Base-by-base conservation (phyloP, 2,797 vertebrate species). In the Vireo griseus region DNA sequence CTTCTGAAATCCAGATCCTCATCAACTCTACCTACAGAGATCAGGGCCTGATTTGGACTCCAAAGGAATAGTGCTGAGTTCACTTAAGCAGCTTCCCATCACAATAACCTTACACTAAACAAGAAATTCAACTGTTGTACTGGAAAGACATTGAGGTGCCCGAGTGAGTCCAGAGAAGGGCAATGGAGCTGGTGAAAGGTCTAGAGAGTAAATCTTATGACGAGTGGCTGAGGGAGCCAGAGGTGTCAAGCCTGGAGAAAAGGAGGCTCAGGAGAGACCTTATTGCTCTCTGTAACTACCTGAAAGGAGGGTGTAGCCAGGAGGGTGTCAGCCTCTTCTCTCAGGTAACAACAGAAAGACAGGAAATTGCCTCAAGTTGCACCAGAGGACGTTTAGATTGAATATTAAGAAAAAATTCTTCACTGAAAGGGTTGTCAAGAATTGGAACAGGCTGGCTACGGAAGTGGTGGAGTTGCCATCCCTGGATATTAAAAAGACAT, bases 351-450 rank as follows among this genome's bases (percentile, higher is more conserved):
- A 77, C 20, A 61, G 29, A 35, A 62, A 61, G 13, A 54, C 29
- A 69, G 7, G 16, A 40, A 54, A 69, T 9, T 29, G 40, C 25
- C 6, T 40, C 35, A 61, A 40, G 35, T 18, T 35, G 6, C 48
- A 69, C 11, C 25, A 61, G 9, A 33, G 33, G 16, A 54, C 0
- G 0, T 35, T 69, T 35, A 47, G 5, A 61, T 12, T 33, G 54
- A 61, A 17, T 29, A 68, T 11, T 39, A 76, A 40, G 16, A 61
- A 86, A 33, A 47, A 7, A 1, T 47, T 45, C 21, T 54, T 29
- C 48, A 69, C 11, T 61, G 19, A 52, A 61, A 54, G 25, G 6
- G 9, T 20, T 54, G 40, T 29, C 33, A 61, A 40, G 31, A 47
- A 77, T 12, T 47, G 14, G 20, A 77, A 33, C 40, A 31, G 25